Conservation (phyloP, 2,797 vertebrate genomes). For the Tolypeutes matacus region DNA sequence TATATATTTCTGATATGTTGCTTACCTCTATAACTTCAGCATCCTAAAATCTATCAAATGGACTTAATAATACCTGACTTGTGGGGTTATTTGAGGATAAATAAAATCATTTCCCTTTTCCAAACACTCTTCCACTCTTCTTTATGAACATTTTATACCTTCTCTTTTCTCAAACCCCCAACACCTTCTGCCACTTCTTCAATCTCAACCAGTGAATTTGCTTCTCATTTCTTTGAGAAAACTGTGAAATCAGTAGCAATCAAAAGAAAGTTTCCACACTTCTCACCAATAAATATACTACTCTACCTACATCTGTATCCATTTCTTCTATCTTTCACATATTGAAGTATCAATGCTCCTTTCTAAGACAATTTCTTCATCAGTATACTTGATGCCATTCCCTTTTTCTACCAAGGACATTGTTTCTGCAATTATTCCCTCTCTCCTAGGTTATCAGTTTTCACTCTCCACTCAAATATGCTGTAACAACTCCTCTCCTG, state of each 20-base stretch:
- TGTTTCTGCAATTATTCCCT: not conserved
- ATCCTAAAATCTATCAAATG: not conserved
- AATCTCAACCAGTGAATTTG: not conserved
- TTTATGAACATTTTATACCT: not conserved
- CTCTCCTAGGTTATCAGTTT: not conserved
- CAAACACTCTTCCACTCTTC: not conserved
- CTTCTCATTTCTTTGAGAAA: not conserved
- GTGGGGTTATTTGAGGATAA: not conserved
- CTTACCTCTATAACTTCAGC: not conserved
- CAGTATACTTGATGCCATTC: not conserved
- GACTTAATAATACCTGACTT: not conserved
- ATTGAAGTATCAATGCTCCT: not conserved
- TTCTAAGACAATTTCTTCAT: not conserved
- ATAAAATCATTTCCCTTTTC: not conserved
- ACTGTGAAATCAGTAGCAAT: not conserved
- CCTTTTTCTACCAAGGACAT: not conserved
- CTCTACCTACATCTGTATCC: not conserved
- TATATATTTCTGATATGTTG: not conserved
- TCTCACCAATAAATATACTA: not conserved
- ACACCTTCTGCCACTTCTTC: not conserved
- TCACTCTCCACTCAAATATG: not conserved
- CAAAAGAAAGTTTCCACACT: not conserved
- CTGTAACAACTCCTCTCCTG: not conserved
- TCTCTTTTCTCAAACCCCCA: not conserved
- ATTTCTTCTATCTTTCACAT: not conserved